Percentiles rank a stretch among this genome's conserved stretches.
Evolutionary conservation across 2,888 invertebrate species (phyloP).

Genomic region (Chromoteleia sp.): DNA sequence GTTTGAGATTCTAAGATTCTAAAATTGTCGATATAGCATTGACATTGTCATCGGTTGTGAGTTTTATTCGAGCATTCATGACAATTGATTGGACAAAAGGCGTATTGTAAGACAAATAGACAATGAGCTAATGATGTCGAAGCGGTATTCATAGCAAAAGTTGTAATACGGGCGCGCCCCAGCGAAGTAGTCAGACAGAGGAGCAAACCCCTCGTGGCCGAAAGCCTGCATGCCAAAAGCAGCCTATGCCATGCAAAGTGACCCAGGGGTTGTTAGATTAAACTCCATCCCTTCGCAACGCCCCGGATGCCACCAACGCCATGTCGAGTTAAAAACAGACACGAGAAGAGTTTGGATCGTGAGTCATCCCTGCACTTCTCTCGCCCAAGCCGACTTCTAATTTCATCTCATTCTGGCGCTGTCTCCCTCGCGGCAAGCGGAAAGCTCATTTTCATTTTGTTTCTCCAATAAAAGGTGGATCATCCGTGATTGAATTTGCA

Average conservation of each 20-base stretch:
- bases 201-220: slow-evolving; percentile 80
- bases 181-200: slow-evolving; percentile 73
- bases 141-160: slow-evolving; percentile 77
- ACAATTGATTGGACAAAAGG: slow-evolving; percentile 26
- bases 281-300: slow-evolving; percentile 81
- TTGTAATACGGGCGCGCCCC: slow-evolving; percentile 75
- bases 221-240: slow-evolving; percentile 72
- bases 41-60: not conserved
- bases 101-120: slow-evolving; percentile 45
- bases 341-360: slow-evolving; percentile 78
- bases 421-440: not conserved
- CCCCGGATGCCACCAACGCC: slow-evolving; percentile 80
- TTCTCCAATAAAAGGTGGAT: slow-evolving; percentile 29
- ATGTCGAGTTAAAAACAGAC: slow-evolving; percentile 82
- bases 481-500: slow-evolving; percentile 46
- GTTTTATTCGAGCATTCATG: slow-evolving; percentile 19
- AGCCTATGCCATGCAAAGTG: slow-evolving; percentile 81
- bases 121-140: slow-evolving; percentile 66
- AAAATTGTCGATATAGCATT: not conserved
- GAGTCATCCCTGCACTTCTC: slow-evolving; percentile 76
- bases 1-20: no score
- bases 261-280: slow-evolving; percentile 83
- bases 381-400: slow-evolving; percentile 45
- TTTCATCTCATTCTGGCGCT: slow-evolving; percentile 38
- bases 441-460: slow-evolving; percentile 51